phyloP scores from a whole-genome alignment of 1,140 invertebrate species.

The Trachymyrmex cornetzi region DNA sequence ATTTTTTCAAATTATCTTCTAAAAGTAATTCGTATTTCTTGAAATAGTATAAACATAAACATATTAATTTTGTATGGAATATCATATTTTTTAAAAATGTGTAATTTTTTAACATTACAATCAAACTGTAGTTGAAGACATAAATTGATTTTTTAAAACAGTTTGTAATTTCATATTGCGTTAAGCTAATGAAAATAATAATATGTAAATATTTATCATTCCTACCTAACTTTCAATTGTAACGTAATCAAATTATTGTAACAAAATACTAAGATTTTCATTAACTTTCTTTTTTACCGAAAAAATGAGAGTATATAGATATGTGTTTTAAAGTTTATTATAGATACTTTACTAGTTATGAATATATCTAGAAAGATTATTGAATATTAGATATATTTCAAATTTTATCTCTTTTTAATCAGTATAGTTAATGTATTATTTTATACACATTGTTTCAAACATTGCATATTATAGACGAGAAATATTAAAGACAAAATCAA shows the following conservation, averaged over 20 bases:
- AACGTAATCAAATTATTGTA: conserved; percentile 8
- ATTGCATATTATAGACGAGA: not conserved
- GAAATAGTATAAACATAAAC: not conserved
- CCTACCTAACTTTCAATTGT: not conserved
- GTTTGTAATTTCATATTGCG: not conserved
- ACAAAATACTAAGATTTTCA: conserved; percentile 20
- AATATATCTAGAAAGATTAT: conserved; percentile 29
- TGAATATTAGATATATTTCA: conserved; percentile 15
- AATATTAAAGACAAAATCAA: conserved; percentile 19
- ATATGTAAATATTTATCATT: conserved; percentile 1
- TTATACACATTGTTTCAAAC: conserved; percentile 28
- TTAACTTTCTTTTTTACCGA: conserved; percentile 20
- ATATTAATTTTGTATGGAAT: not conserved
- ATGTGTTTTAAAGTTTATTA: conserved; percentile 7
- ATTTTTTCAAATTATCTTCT: not conserved
- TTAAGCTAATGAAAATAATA: too few species aligned
- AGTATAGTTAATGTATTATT: conserved; percentile 7
- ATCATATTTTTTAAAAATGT: not conserved
- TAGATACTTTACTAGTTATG: conserved; percentile 9
- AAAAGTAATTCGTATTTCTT: not conserved
- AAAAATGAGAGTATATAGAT: conserved; percentile 15
- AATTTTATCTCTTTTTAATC: conserved; percentile 6
- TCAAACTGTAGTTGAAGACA: conserved; percentile 3
- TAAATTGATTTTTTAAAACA: conserved; percentile 18
- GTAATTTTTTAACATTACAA: conserved; percentile 21